Conservation (phyloP, 2,113 vertebrate species). For the Guaruba guarouba region DNA sequence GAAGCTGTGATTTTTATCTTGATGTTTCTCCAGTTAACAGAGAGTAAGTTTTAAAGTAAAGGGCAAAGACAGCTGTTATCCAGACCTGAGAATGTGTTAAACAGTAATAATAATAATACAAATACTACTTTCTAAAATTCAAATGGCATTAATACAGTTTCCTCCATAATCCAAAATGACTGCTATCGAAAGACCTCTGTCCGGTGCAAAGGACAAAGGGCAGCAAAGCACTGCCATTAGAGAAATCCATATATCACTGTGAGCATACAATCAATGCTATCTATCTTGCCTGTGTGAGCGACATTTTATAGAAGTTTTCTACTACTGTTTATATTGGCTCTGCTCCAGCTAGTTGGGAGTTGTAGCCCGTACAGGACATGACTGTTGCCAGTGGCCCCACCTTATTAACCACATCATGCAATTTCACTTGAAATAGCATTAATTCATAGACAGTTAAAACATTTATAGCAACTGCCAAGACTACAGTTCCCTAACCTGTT, state of each 20-base stretch:
- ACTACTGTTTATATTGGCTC: not conserved
- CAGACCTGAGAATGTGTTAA: not conserved
- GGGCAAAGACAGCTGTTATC: not conserved
- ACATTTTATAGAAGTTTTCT: not conserved
- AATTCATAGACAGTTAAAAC: not conserved
- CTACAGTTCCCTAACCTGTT: not conserved
- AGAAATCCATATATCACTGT: not conserved
- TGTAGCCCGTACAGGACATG: not conserved
- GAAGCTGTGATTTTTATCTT: slow-evolving; percentile 57
- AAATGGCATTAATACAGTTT: not conserved
- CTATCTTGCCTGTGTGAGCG: fast-evolving
- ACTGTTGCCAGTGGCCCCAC: not conserved
- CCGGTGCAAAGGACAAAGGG: not conserved
- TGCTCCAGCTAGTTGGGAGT: not conserved
- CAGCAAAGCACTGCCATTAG: not conserved
- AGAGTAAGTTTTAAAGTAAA: not conserved
- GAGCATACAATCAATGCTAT: not conserved
- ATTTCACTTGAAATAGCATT: not conserved
- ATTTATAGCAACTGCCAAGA: not conserved
- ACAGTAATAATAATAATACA: not conserved
- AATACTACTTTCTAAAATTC: not conserved
- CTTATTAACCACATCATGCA: slow-evolving; percentile 9
- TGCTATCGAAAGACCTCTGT: not conserved
- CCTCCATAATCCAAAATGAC: not conserved
- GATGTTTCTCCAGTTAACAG: not conserved